Conservation (phyloP, 2,888 invertebrate genomes). For the Operophtera brumata region DNA sequence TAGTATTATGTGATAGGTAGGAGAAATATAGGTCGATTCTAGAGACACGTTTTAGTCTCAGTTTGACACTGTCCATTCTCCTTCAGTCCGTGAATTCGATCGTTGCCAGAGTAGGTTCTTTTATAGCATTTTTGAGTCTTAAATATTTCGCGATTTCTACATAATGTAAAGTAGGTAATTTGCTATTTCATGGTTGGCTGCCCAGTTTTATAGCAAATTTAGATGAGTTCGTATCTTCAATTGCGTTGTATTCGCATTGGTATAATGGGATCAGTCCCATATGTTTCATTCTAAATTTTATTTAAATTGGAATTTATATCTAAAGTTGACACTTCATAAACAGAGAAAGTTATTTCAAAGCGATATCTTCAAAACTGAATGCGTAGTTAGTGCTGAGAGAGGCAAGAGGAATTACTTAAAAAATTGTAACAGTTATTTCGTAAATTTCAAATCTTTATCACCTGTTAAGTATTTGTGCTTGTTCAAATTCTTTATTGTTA, state of each 20-base stretch:
- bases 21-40: constrained; percentile 1
- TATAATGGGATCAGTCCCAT: constrained; percentile 2
- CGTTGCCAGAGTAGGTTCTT: too few relatives aligned
- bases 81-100: neutral
- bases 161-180: neutral
- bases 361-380: too few relatives aligned
- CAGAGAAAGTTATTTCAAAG: too few relatives aligned
- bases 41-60: neutral
- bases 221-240: constrained; percentile 1
- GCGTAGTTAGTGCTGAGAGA: too few relatives aligned
- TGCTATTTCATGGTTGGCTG: neutral
- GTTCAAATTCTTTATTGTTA: neutral
- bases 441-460: neutral
- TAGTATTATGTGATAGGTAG: neutral
- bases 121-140: too few relatives aligned
- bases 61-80: neutral
- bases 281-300: neutral
- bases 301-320: too few relatives aligned
- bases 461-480: neutral
- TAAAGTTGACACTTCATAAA: too few relatives aligned
- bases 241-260: constrained; percentile 8
- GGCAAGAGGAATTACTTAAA: too few relatives aligned
- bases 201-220: constrained; percentile 11
- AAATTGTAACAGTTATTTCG: neutral
- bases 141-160: too few relatives aligned